Conservation (phyloP, 2,888 invertebrate genomes). For the Agrotis clavis region DNA sequence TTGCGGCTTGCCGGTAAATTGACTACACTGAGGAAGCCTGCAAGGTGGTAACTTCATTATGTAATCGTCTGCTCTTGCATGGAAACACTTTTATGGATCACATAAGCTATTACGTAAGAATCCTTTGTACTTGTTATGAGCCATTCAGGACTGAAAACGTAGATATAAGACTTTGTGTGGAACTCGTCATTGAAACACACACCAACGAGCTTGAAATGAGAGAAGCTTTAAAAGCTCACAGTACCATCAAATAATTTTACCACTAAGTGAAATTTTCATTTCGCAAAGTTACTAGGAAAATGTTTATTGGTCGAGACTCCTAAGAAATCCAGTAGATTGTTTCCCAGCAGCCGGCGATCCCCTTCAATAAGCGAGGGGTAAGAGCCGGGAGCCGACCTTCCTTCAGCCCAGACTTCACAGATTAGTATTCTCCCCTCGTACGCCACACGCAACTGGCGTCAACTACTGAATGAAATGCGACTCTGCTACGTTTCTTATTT, state of each 20-base stretch:
- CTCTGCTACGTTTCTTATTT: conserved; percentile 71
- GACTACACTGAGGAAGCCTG: conserved; percentile 27
- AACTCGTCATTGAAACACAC: too few relatives aligned
- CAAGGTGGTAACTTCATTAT: conserved; percentile 40
- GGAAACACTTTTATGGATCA: conserved; percentile 30
- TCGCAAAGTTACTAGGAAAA: conserved; percentile 6
- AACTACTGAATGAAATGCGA: conserved; percentile 76
- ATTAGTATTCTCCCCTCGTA: conserved; percentile 72
- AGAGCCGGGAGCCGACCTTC: conserved; percentile 33
- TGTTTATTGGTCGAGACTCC: conserved; percentile 19
- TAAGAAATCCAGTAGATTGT: conserved; percentile 51
- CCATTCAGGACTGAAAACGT: neutral
- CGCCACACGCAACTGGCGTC: conserved; percentile 71
- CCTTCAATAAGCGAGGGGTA: conserved; percentile 48
- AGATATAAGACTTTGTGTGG: neutral
- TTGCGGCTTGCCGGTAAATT: conserved; percentile 37
- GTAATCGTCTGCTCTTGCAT: conserved; percentile 22
- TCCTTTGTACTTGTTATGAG: conserved; percentile 14
- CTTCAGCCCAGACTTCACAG: conserved; percentile 24
- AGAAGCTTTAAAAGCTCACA: conserved; percentile 9
- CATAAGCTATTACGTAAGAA: conserved; percentile 14
- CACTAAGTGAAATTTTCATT: conserved; percentile 28
- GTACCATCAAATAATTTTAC: neutral
- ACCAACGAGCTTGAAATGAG: neutral
- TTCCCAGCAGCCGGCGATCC: conserved; percentile 43